A percentile compares a stretch with the other conserved stretches of the same genome.
Evolutionary conservation across 2,888 invertebrate genomes (phyloP).

Genomic region (Acronicta leporina): DNA sequence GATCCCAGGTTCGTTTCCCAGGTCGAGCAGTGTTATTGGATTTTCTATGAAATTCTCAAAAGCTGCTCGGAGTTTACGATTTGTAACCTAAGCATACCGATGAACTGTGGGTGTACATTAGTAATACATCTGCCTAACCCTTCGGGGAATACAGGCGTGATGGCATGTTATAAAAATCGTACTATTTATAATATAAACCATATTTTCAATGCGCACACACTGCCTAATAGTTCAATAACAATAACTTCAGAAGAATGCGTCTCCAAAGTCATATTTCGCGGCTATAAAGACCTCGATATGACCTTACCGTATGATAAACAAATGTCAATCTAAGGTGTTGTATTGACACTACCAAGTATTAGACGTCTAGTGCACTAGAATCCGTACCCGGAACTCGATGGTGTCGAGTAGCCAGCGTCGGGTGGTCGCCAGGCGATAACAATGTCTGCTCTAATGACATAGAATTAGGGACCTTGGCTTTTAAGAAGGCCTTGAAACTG

Average conservation of each 20-base stretch:
- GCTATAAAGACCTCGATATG: conserved; percentile 16
- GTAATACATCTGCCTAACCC: no score
- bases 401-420: conserved; percentile 66
- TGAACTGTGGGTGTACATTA: no score
- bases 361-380: conserved; percentile 74
- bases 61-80: no score
- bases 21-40: no score
- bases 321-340: conserved; percentile 24
- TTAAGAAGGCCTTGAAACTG: not conserved
- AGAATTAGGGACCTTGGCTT: conserved; percentile 29
- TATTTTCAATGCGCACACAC: no score
- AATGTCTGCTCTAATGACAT: conserved; percentile 44
- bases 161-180: no score
- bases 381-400: conserved; percentile 73
- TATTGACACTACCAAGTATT: conserved; percentile 65
- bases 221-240: no score
- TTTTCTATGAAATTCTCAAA: no score
- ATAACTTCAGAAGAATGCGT: not conserved
- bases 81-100: no score
- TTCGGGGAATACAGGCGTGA: no score
- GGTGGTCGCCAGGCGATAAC: conserved; percentile 42
- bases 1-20: no score
- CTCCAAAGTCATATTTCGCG: not conserved
- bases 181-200: no score
- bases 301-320: conserved; percentile 30